These are phyloP conservation scores for Actinia equina DNA, from an alignment of 64 coral and sea anemone species.

Conservation along the genomic window DNA sequence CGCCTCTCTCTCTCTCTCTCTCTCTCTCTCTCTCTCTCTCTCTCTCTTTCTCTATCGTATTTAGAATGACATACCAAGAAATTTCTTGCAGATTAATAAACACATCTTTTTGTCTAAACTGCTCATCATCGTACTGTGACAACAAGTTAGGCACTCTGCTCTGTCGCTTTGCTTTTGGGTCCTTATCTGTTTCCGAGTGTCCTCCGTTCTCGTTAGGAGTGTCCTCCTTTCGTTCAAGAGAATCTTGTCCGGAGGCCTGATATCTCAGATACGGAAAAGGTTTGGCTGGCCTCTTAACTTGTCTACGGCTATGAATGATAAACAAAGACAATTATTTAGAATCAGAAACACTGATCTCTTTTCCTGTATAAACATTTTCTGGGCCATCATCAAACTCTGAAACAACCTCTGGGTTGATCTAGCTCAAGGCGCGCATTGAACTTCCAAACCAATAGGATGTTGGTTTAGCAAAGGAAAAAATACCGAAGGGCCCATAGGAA, in stretches of 20 bases:
- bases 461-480: no score
- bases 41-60: no score
- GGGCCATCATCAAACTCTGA: no score
- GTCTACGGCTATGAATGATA: background rate
- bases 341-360: background rate
- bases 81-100: constrained; percentile 16
- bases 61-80: background rate
- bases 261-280: constrained; percentile 13
- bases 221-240: constrained; percentile 1
- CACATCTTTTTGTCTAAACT: background rate
- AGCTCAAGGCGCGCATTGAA: no score
- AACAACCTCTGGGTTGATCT: no score
- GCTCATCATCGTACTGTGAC: constrained; percentile 19
- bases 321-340: background rate
- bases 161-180: background rate
- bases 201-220: background rate
- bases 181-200: background rate
- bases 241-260: background rate
- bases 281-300: background rate
- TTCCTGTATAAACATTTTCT: background rate
- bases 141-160: constrained; percentile 9
- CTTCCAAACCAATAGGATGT: no score
- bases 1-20: no score
- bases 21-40: no score
- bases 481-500: no score